A percentile compares a stretch with the other conserved stretches of the same genome.
phyloP scores from a whole-genome alignment of 2,888 invertebrate genomes.

The Amiota minor region DNA sequence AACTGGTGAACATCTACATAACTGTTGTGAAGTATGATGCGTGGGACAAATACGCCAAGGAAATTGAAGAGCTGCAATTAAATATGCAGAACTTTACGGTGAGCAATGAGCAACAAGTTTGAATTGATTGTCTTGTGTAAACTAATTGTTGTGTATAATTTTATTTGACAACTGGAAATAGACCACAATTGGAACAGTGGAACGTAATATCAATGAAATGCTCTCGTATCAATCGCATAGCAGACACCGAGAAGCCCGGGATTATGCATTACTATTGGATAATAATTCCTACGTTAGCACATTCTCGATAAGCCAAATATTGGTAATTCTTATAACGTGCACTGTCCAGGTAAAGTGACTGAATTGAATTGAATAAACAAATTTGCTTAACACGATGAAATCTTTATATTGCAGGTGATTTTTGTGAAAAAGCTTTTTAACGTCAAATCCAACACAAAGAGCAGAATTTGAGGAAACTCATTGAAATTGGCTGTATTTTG shows the following conservation, averaged over 20 bases:
- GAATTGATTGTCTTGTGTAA: not conserved
- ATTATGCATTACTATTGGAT: conserved; percentile 85
- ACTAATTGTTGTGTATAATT: not conserved
- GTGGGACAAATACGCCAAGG: conserved; percentile 93
- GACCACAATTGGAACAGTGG: conserved; percentile 84
- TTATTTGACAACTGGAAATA: conserved; percentile 65
- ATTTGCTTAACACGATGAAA: too few species aligned
- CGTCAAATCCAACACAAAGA: conserved; percentile 78
- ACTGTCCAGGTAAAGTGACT: conserved; percentile 78
- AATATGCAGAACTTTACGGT: conserved; percentile 94
- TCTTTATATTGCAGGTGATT: conserved; percentile 79
- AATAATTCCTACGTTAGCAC: conserved; percentile 90
- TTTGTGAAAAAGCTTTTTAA: conserved; percentile 93
- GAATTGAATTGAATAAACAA: not conserved
- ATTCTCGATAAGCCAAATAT: conserved; percentile 91
- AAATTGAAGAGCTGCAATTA: conserved; percentile 88
- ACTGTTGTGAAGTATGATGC: conserved; percentile 93
- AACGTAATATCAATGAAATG: conserved; percentile 89
- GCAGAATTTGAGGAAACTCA: conserved; percentile 64
- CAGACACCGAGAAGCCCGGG: conserved; percentile 85
- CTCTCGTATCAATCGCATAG: conserved; percentile 87
- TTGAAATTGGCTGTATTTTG: not conserved
- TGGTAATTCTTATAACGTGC: conserved; percentile 86
- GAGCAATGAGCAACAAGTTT: conserved; percentile 54
- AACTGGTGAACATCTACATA: conserved; percentile 90